These are phyloP conservation scores for Phataginus tetradactyla DNA, from an alignment of 2,797 vertebrate genomes.

Conservation along the genomic window DNA sequence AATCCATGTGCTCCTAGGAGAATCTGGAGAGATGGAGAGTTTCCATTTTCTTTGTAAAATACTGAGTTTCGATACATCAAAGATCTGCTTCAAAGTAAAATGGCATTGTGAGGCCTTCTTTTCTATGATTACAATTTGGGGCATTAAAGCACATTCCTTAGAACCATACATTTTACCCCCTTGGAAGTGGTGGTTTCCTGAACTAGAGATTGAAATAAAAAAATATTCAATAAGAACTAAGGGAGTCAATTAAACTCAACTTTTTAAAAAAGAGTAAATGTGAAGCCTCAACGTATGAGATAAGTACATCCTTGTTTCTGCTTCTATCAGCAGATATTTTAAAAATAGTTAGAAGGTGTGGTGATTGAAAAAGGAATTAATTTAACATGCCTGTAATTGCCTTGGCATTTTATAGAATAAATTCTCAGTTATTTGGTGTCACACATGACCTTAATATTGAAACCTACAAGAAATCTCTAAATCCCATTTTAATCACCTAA, in stretches of 20 bases:
- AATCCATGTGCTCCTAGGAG: not conserved
- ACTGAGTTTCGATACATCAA: not conserved
- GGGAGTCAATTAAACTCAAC: not conserved
- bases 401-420: slow-evolving; percentile 1
- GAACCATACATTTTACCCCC: not conserved
- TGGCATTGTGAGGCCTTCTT: not conserved
- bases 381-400: not conserved
- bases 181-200: not conserved
- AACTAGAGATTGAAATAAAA: not conserved
- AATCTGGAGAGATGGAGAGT: not conserved
- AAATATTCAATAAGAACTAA: not conserved
- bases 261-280: not conserved
- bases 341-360: not conserved
- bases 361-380: not conserved
- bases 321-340: slow-evolving; percentile 15
- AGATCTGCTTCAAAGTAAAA: not conserved
- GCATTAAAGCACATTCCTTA: not conserved
- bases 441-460: not conserved
- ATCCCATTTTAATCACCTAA: not conserved
- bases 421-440: not conserved
- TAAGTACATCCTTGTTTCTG: not conserved
- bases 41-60: not conserved
- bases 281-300: not conserved
- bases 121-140: not conserved
- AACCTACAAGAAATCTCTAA: not conserved